Conservation (phyloP, 1,140 invertebrate species). For the Bombus pascuorum region DNA sequence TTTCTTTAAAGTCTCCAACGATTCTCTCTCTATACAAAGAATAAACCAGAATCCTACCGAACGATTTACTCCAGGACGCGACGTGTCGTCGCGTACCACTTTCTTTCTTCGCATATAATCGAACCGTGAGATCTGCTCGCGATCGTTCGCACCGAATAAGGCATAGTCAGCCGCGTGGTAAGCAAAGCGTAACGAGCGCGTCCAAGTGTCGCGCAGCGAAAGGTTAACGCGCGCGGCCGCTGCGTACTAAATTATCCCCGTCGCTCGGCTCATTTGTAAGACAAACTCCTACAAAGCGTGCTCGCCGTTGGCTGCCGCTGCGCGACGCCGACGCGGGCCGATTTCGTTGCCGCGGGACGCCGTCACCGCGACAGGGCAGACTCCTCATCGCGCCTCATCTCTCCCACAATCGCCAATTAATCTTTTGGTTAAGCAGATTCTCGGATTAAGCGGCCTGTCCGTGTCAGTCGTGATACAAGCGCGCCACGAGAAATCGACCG, state of each 20-base stretch:
- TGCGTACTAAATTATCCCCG: constrained; percentile 79
- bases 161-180: constrained; percentile 38
- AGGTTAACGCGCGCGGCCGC: constrained; percentile 69
- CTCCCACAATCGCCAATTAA: constrained; percentile 78
- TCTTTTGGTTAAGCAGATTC: constrained; percentile 75
- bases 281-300: constrained; percentile 74
- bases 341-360: constrained; percentile 55
- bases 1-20: no score
- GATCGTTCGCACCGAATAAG: background rate
- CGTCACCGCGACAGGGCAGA: constrained; percentile 40
- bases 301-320: constrained; percentile 6
- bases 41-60: background rate
- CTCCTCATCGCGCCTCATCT: constrained; percentile 67
- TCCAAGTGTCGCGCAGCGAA: constrained; percentile 66
- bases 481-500: constrained; percentile 61
- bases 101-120: background rate
- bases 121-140: background rate
- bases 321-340: constrained; percentile 53
- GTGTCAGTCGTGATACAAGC: constrained; percentile 29
- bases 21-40: background rate
- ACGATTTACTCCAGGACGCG: no score
- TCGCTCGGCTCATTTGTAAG: constrained; percentile 81
- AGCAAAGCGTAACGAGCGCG: constrained; percentile 74
- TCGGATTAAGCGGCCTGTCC: constrained; percentile 60
- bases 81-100: background rate